Base-by-base conservation (phyloP, 2,113 vertebrate genomes). In the Eudorcas thomsonii region DNA sequence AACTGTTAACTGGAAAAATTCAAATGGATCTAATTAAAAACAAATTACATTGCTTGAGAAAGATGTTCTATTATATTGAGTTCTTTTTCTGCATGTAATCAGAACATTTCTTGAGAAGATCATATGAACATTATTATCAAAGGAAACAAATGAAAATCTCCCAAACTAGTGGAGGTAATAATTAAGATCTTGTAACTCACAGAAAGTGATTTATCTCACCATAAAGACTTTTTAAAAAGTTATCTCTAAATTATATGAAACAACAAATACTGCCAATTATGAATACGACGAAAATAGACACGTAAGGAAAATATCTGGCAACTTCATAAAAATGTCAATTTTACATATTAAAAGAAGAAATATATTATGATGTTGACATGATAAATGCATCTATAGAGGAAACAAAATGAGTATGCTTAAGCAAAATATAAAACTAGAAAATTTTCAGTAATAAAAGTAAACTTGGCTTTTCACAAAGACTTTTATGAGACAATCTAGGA, bases 1-100 rank as follows among this genome's bases (percentile, higher is more conserved):
- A 88, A 91, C 16, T 36, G 82, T 81, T 97, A 95, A 93, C 60
- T 86, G 89, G 50, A 77, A 92, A 96, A 77, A 78, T 82, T 97
- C 82, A 96, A 91, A 85, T 88, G 30, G 19, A 94, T 67, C n/a
- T 91, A 96, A 97, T 95, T 88, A 96, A 93, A 39, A 48, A 94
- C 67, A 96, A 93, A 97, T 82, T 89, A 14, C 55, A 64, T 62
- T 23, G 48, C 91, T 36, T 6, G 11, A 89, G 83, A 93, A 87
- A 78, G 33, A 80, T 71, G 14, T 12, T 77, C 52, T 74, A 28
- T 77, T 89, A 94, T 36, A 89, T 94, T 80, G 88, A 74, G 55
- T 62, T 93, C 6, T 23, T 88, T 88, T 78, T 93, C 88, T 90
- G 39, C 60, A 89, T 71, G 88, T 71, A 86, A 86, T 67, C 54